Conservation (phyloP, 2,888 invertebrate species). For the Melanargia galathea region DNA sequence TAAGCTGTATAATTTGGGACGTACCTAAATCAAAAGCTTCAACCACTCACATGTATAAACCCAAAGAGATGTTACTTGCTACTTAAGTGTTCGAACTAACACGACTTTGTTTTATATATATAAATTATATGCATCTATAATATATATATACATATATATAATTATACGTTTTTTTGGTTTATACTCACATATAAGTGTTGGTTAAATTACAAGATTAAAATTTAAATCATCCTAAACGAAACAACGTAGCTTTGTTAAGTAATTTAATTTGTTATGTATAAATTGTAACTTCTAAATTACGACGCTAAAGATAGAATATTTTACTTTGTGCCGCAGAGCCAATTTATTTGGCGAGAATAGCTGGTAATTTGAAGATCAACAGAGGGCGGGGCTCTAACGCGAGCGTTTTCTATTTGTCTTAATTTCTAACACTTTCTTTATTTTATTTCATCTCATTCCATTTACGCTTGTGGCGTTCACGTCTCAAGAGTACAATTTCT, state of each 20-base stretch:
- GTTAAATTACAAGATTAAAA: neutral
- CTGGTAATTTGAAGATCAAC: constrained; percentile 8
- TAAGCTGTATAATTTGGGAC: no score
- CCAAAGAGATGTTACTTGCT: no score
- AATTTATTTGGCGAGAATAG: constrained; percentile 10
- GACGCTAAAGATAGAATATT: constrained; percentile 6
- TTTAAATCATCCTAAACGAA: neutral
- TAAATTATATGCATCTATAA: no score
- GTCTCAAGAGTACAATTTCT: neutral
- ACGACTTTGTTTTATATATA: no score
- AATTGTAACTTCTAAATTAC: constrained; percentile 8
- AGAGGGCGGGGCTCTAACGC: neutral
- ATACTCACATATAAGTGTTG: no score
- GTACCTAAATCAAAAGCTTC: no score
- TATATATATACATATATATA: no score
- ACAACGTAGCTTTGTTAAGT: neutral
- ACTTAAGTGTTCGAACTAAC: no score
- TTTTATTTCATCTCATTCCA: neutral
- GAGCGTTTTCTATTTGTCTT: constrained; percentile 1
- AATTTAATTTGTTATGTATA: neutral
- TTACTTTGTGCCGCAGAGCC: constrained; percentile 6
- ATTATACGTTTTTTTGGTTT: no score
- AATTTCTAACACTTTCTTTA: neutral
- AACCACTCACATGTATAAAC: no score
- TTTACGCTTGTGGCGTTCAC: neutral